phyloP scores from a whole-genome alignment of 2,113 vertebrate species.

The Callithrix jacchus region DNA sequence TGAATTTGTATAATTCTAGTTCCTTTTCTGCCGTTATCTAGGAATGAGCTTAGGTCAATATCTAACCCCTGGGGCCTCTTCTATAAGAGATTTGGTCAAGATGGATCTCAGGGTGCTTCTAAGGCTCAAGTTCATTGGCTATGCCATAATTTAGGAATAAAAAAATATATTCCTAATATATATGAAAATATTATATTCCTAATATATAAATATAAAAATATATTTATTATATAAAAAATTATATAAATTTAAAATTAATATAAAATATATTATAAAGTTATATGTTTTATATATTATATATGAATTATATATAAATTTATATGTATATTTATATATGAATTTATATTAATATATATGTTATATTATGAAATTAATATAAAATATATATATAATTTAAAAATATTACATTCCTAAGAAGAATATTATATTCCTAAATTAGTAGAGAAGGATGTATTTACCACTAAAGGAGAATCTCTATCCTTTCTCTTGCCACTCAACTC shows the following conservation, averaged over 20 bases:
- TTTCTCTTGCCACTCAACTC: background rate
- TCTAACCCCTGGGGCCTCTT: background rate
- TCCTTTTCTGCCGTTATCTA: background rate
- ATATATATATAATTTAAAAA: too few relatives aligned
- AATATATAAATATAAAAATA: too few relatives aligned
- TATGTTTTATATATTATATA: too few relatives aligned
- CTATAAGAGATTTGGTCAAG: background rate
- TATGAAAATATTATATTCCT: background rate
- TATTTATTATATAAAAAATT: background rate
- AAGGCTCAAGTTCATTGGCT: background rate
- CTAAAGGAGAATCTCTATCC: background rate
- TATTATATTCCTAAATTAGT: background rate
- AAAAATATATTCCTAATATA: background rate
- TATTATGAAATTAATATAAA: too few relatives aligned
- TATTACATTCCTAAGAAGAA: background rate
- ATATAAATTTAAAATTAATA: too few relatives aligned
- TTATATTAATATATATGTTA: too few relatives aligned
- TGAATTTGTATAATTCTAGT: background rate
- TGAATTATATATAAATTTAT: too few relatives aligned
- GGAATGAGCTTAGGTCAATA: background rate
- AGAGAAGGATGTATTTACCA: background rate
- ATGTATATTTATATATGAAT: too few relatives aligned
- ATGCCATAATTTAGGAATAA: background rate
- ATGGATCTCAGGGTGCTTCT: background rate
- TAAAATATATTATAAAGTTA: too few relatives aligned